These are phyloP conservation scores for Eubucco bourcierii DNA, from an alignment of 2,113 vertebrate genomes.

Conservation along the genomic window DNA sequence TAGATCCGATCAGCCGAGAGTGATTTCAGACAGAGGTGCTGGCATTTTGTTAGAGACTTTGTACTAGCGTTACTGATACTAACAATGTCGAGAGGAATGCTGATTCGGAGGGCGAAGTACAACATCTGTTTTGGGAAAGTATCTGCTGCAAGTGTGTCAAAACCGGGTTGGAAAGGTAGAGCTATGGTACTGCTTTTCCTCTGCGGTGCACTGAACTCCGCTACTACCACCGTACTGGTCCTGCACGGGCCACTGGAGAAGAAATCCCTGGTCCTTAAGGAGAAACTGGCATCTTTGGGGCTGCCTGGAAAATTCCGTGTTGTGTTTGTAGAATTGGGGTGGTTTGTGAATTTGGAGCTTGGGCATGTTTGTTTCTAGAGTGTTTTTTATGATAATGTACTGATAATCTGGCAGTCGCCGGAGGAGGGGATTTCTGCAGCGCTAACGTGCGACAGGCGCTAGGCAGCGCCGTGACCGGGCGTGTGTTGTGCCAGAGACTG, in stretches of 20 bases:
- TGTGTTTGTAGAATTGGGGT: not conserved
- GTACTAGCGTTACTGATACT: too few species aligned
- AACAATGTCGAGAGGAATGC: not conserved
- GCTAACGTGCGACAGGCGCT: accelerated
- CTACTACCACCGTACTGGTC: accelerated
- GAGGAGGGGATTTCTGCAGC: accelerated
- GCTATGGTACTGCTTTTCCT: not conserved
- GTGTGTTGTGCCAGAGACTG: accelerated
- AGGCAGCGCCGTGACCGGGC: accelerated
- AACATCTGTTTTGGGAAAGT: accelerated
- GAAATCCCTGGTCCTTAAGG: accelerated
- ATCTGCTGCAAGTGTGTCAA: not conserved
- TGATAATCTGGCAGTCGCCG: too few species aligned
- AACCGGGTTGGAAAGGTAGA: accelerated
- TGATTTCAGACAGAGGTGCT: not conserved
- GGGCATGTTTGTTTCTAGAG: accelerated
- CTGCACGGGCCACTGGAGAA: accelerated
- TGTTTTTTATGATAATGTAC: accelerated
- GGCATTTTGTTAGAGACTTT: not conserved
- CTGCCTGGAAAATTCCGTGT: accelerated
- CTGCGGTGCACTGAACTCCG: too few species aligned
- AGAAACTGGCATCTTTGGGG: accelerated
- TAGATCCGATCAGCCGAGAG: not conserved
- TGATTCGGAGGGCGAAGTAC: accelerated
- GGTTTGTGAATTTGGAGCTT: not conserved